Percentiles rank a stretch among this genome's conserved stretches.
These are phyloP conservation scores for Shinisaurus crocodilurus DNA, from an alignment of 2,113 vertebrate genomes.

Conservation along the genomic window DNA sequence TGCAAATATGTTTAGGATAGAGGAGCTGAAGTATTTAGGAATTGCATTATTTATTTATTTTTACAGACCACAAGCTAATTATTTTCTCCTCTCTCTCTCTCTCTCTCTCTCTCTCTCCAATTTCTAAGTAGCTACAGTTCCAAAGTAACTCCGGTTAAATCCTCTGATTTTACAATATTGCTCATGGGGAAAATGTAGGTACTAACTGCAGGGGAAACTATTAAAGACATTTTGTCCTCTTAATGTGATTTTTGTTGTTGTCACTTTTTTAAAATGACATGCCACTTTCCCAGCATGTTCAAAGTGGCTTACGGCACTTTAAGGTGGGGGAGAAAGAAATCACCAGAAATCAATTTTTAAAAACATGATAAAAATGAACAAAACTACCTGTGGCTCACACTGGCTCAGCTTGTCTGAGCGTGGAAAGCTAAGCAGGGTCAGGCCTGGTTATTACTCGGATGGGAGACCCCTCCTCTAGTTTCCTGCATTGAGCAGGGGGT, in stretches of 20 bases:
- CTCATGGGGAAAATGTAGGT: too few species aligned
- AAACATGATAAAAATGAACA: not conserved
- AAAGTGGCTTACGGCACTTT: not conserved
- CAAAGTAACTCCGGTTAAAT: not conserved
- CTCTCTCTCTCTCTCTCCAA: fast-evolving
- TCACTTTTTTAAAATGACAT: not conserved
- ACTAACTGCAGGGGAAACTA: not conserved
- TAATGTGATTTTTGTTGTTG: not conserved
- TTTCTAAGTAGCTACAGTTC: not conserved
- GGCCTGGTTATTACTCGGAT: too few species aligned
- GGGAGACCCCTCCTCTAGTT: too few species aligned
- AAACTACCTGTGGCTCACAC: too few species aligned
- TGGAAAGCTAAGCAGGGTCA: too few species aligned
- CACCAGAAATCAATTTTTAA: not conserved
- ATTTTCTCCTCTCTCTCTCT: fast-evolving
- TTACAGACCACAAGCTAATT: not conserved
- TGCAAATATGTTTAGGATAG: slow-evolving; percentile 34
- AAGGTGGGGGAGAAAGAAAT: not conserved
- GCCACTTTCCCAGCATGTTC: not conserved
- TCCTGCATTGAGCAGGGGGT: too few species aligned
- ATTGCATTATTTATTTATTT: not conserved
- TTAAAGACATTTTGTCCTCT: not conserved
- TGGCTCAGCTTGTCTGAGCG: too few species aligned
- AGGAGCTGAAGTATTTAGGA: not conserved
- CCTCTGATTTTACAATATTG: not conserved